Evolutionary conservation across 2,888 invertebrate genomes (phyloP), one percentile per base, ranked within the genome.

Genomic region (Lampropteryx suffumata): DNA sequence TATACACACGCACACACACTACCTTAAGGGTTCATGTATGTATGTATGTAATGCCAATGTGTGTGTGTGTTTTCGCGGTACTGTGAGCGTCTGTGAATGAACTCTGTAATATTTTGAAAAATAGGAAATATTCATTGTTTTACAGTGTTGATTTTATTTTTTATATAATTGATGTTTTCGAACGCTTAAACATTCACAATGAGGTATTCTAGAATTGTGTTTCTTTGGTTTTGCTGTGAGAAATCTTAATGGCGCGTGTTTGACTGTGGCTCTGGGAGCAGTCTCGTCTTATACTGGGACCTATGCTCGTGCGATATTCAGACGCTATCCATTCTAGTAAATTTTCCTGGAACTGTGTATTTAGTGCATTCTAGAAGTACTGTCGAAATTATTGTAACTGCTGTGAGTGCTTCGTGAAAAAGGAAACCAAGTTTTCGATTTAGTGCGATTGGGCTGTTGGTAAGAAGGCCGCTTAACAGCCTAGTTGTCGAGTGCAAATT

Each of bases 221-320:
- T 35, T 33, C 41, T 50, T 53, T 55, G 48, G 57, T 62, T 62
- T 69, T 54, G 54, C 47, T 56, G 54, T 53, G 59, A 71, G 64
- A 71, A 75, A 69, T 66, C 70, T 74, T 73, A 73, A 88, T 89
- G 89, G 88, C 88, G 89, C 81, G 87, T 76, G 84, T 76, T 77
- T 80, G 79, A 77, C 76, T 71, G 71, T 71, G 71, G 64, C 62
- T 68, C 59, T 70, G 71, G 73, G 67, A 69, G 69, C 75, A 74
- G 75, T 77, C 76, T 80, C 84, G 82, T 71, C 74, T 70, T 86
- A 13, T 83, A 86, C 80, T 80, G 73, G 73, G 76, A 81, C 79
- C 82, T n/a, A 83, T 83, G 84, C 64, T 76, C 76, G 66, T 65
- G 62, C 65, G 69, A 65, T 78, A 71, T 64, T 65, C 43, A 47